Evolutionary conservation across 2,113 vertebrate genomes (phyloP), one percentile per base, ranked within the genome.

Genomic region (Phalacrocorax aristotelis): DNA sequence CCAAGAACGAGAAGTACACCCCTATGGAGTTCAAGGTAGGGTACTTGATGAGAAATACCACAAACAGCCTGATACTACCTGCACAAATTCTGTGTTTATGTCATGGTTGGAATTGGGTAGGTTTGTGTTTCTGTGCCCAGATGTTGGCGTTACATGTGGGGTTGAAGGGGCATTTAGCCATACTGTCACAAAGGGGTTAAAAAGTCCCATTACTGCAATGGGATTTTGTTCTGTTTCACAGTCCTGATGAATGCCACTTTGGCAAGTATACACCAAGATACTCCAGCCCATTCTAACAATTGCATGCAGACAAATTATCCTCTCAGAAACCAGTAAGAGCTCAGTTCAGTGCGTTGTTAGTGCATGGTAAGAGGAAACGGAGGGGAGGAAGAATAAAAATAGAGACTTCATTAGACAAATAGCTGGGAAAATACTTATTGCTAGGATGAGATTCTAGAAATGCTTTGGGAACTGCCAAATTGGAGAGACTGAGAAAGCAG

Each of bases 11-110:
- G 98, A 99, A 99, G 96, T 99, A 99, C 98, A 99, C 99, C 40
- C 99, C 99, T 78, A 99, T 99, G 99, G 99, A 99, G 98, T 99
- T 99, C 98, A 99, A 99, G 99, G 99, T 99, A 95, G 80, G 98
- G 48, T 14, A 44, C 81, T 85, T 44, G 61, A 83, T 83, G 26
- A 60, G 65, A 94, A 96, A 65, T 48, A 44, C 60, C 79, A 71
- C 61, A 30, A 81, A 57, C 36, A 55, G 36, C 34, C 70, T 71
- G 85, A 64, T 87, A 32, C 18, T 66, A 36, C 68, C 52, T 89
- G 25, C 83, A 64, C 26, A 42, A 65, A 34, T 40, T 91, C 54
- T 76, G 27, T 90, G 18, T 85, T 87, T 80, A 27, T 80, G 38
- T 78, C 66, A 13, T 42, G 76, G 57, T 46, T 91, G 69, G 58